Conservation (phyloP, 2,797 vertebrate species). For the Micropoecilia bifurca region DNA sequence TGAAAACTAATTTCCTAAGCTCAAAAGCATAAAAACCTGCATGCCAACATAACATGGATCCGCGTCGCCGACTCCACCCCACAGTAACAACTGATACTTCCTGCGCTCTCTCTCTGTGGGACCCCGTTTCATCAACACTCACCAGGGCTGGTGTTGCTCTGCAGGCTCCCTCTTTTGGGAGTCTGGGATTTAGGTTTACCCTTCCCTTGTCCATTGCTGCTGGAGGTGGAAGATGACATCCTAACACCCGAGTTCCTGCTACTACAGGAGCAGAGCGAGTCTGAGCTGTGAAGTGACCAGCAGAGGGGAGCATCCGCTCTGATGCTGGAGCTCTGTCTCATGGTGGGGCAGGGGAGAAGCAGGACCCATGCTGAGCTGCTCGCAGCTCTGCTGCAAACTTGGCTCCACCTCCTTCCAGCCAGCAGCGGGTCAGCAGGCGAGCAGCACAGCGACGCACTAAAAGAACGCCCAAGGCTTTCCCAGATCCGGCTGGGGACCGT, state of each 20-base stretch:
- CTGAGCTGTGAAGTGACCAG: conserved; percentile 55
- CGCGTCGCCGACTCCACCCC: conserved; percentile 11
- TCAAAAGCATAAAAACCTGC: conserved; percentile 23
- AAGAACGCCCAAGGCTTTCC: conserved; percentile 62
- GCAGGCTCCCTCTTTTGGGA: conserved; percentile 86
- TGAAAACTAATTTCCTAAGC: background rate
- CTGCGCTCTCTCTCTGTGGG: conserved; percentile 27
- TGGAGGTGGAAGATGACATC: conserved; percentile 71
- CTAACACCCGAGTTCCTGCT: conserved; percentile 49
- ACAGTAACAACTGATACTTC: conserved; percentile 16
- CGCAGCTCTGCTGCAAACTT: conserved; percentile 63
- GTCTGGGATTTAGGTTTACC: conserved; percentile 78
- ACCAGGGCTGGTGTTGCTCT: conserved; percentile 85
- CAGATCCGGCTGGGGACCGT: conserved; percentile 50
- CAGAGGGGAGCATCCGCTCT: conserved; percentile 51
- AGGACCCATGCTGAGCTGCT: conserved; percentile 48
- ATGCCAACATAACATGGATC: conserved; percentile 18
- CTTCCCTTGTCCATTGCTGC: conserved; percentile 66
- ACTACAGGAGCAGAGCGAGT: conserved; percentile 54
- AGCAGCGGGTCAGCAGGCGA: conserved; percentile 54
- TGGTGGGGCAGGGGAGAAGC: conserved; percentile 47
- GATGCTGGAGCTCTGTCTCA: conserved; percentile 52
- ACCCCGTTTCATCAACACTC: conserved; percentile 69
- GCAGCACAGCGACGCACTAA: conserved; percentile 45
- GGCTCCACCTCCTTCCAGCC: conserved; percentile 76